These are phyloP conservation scores for Cheilosia urbana DNA, from an alignment of 2,888 invertebrate species.

Conservation along the genomic window DNA sequence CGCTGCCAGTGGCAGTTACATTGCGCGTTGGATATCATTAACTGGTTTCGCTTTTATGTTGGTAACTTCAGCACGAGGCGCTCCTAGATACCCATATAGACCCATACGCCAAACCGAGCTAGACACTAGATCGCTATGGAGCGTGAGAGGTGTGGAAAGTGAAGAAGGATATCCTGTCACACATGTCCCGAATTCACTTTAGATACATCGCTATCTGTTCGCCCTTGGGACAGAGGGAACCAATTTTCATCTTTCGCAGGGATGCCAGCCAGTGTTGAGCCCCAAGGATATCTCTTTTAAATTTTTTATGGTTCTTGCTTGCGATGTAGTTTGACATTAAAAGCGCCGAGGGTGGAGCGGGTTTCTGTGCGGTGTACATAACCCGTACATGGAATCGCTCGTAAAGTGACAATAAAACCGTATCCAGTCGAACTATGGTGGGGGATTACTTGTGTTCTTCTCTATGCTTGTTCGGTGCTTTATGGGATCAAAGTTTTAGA, in stretches of 20 bases:
- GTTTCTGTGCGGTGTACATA: slow-evolving; percentile 62
- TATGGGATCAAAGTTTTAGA: slow-evolving; percentile 54
- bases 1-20: slow-evolving; percentile 8
- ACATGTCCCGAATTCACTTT: slow-evolving; percentile 74
- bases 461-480: slow-evolving; percentile 32
- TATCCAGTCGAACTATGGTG: slow-evolving; percentile 57
- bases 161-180: slow-evolving; percentile 62
- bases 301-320: slow-evolving; percentile 68
- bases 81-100: slow-evolving; percentile 18
- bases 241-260: slow-evolving; percentile 68
- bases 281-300: slow-evolving; percentile 67
- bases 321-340: slow-evolving; percentile 68
- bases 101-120: neutral
- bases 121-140: slow-evolving; percentile 5
- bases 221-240: slow-evolving; percentile 65
- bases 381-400: slow-evolving; percentile 70
- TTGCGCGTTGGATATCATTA: slow-evolving; percentile 54
- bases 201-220: slow-evolving; percentile 62
- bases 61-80: slow-evolving; percentile 45
- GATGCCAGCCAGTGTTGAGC: slow-evolving; percentile 45
- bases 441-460: slow-evolving; percentile 33
- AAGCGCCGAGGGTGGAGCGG: neutral
- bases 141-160: neutral
- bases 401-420: slow-evolving; percentile 71
- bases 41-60: slow-evolving; percentile 64